Base-by-base conservation (phyloP, 2,113 vertebrate genomes). In the Elaphurus davidianus region DNA sequence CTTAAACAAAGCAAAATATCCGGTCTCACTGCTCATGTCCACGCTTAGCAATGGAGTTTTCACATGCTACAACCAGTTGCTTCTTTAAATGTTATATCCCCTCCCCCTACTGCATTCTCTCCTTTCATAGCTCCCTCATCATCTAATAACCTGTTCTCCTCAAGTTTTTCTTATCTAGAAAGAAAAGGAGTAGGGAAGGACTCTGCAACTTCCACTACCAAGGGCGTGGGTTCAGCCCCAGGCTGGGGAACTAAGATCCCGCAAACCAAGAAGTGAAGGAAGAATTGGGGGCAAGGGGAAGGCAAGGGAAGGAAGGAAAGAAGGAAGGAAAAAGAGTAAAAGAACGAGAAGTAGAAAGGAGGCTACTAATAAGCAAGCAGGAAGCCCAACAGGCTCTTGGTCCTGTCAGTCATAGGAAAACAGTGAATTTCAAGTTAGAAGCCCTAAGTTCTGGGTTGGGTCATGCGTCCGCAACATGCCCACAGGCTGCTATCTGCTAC, bases 1-100 rank as follows among this genome's bases (percentile, higher is more conserved):
- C 71, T 67, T 71, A 71, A 94, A 92, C 40, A 95, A 94, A 93
- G 84, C 17, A 92, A 93, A 81, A 93, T 67, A 60, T 36, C 59
- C 47, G 25, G 17, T 81, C 36, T 82, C 9, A n/a, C 45, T 86
- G 71, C 33, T 91, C 23, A 81, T 19, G 57, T 0, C 43, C 55
- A 79, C 40, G 11, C 27, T 16, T 84, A 92, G 10, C 28, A 64
- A 54, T 59, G 2, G 17, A 87, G 55, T 64, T 71, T 95, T 76
- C 43, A 52, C 54, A 71, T 71, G 59, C 33, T 86, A 33, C 13
- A 55, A 15, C 15, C 76, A 96, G 78, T 1, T 60, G 33, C 43
- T 95, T 96, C 43, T 81, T 76, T 33, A 45, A 60, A 78, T 60
- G 50, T 79, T 89, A 21, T 15, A 25, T 7, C 5, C 7, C 2